Evolutionary conservation across 2,797 vertebrate genomes (phyloP).

Genomic region (Phylloscopus collybita): DNA sequence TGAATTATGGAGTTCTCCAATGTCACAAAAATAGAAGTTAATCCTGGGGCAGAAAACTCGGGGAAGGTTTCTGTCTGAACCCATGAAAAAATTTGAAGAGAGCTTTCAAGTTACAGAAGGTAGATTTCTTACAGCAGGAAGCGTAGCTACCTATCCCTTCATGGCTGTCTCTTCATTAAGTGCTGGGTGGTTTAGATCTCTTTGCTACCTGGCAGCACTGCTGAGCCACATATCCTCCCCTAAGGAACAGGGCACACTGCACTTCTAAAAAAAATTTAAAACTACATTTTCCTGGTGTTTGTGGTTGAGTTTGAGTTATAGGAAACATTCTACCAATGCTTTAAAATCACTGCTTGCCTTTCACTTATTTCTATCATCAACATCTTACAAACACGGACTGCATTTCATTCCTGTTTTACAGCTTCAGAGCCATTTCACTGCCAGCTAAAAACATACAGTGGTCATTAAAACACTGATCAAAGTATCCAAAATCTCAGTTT

Average conservation of each 20-base stretch:
- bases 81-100: background rate
- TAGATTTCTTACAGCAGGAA: background rate
- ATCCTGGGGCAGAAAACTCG: background rate
- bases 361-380: background rate
- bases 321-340: background rate
- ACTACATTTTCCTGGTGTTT: background rate
- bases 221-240: background rate
- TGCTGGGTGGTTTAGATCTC: background rate
- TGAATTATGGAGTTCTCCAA: background rate
- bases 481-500: background rate
- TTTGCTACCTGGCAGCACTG: background rate
- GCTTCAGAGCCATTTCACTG: background rate
- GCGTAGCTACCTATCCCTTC: accelerated
- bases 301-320: background rate
- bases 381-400: background rate
- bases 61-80: background rate
- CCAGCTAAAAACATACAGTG: background rate
- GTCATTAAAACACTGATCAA: background rate
- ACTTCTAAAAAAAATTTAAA: background rate
- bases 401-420: background rate
- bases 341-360: background rate
- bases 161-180: background rate
- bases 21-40: background rate
- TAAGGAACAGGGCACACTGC: accelerated
- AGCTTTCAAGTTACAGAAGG: background rate